Conservation (phyloP, 2,797 vertebrate genomes). For the Anguilla marmorata region DNA sequence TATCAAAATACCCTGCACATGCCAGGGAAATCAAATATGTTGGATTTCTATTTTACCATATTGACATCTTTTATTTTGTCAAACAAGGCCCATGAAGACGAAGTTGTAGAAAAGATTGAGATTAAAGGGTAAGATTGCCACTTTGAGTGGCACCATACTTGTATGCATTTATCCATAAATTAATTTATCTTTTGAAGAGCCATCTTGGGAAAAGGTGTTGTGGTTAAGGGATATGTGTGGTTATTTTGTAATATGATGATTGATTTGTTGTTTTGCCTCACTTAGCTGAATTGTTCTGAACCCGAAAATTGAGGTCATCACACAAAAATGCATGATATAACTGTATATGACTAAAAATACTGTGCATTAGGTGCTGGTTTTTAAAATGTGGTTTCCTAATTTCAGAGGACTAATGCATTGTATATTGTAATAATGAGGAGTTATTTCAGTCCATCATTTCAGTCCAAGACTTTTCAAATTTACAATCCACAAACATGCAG, state of each 20-base stretch:
- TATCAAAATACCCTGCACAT: neutral
- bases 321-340: neutral
- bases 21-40: neutral
- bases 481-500: neutral
- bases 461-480: neutral
- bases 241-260: neutral
- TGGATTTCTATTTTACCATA: neutral
- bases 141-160: neutral
- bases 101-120: neutral
- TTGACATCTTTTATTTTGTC: neutral
- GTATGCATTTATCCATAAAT: neutral
- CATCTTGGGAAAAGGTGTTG: neutral
- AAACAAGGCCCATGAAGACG: neutral
- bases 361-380: neutral
- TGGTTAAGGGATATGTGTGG: neutral
- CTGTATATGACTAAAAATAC: neutral
- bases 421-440: neutral
- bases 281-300: neutral
- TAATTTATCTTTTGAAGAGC: neutral
- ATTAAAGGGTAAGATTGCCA: neutral
- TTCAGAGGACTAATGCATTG: neutral
- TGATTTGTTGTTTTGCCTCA: neutral
- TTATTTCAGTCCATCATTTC: neutral
- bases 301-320: neutral
- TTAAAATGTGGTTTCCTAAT: neutral